A percentile compares a stretch with the other conserved stretches of the same genome.
phyloP scores from a whole-genome alignment of 2,113 vertebrate species.

The Amazona guildingii region DNA sequence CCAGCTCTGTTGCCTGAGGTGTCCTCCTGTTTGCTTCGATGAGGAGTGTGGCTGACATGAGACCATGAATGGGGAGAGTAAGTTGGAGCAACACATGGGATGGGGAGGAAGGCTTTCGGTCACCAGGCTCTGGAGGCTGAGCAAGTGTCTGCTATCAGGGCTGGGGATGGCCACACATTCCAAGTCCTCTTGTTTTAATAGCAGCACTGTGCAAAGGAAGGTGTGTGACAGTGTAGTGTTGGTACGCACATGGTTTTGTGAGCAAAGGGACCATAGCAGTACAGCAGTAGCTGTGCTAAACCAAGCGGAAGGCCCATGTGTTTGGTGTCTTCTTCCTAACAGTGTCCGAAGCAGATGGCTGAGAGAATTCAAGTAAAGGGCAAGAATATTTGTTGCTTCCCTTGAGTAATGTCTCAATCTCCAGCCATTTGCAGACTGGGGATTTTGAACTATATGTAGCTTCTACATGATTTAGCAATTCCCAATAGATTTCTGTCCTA shows the following conservation, averaged over 20 bases:
- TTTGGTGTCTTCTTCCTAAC: neutral
- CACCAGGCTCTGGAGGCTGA: too few relatives aligned
- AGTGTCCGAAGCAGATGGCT: neutral
- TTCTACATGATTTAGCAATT: neutral
- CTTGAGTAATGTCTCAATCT: neutral
- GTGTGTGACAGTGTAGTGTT: neutral
- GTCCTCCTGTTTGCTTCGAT: neutral
- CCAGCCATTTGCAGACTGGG: neutral
- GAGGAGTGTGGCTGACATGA: rapidly evolving
- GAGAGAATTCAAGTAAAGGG: neutral
- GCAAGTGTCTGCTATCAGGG: neutral
- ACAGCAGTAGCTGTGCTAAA: neutral
- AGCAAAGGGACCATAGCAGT: rapidly evolving
- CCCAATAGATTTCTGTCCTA: neutral
- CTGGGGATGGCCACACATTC: rapidly evolving
- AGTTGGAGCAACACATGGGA: neutral
- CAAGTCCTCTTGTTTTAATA: neutral
- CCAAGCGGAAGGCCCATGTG: rapidly evolving
- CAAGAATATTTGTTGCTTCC: neutral
- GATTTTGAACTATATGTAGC: neutral
- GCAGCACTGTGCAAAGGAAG: neutral
- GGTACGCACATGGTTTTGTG: rapidly evolving
- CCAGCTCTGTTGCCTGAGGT: neutral
- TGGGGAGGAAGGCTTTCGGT: neutral
- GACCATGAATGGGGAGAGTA: neutral